Conservation (phyloP, 1,140 invertebrate genomes). For the Drosophila tristis region DNA sequence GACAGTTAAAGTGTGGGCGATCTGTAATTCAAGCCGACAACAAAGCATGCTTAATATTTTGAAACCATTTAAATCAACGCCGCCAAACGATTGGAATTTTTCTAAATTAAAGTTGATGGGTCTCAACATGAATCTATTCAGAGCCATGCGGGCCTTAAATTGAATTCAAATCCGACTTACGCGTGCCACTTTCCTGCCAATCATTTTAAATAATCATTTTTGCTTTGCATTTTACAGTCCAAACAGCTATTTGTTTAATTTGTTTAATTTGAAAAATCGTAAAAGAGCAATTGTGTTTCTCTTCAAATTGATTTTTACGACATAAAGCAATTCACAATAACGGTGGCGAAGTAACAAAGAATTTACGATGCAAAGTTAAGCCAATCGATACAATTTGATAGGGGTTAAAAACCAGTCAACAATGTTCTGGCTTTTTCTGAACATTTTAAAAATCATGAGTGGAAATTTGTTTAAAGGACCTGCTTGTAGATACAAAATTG, state of each 20-base stretch:
- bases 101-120: constrained; percentile 72
- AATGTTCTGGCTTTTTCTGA: not conserved
- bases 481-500: constrained; percentile 20
- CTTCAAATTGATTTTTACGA: constrained; percentile 76
- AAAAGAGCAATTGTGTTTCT: constrained; percentile 59
- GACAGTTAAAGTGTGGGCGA: constrained; percentile 47
- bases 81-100: constrained; percentile 59
- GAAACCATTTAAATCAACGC: constrained; percentile 74
- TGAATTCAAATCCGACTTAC: constrained; percentile 30
- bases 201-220: constrained; percentile 46
- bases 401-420: constrained; percentile 15
- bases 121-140: not conserved
- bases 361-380: constrained; percentile 65
- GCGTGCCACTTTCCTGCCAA: constrained; percentile 60
- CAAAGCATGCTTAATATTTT: constrained; percentile 67
- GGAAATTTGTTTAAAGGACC: constrained; percentile 25
- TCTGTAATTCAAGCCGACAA: constrained; percentile 28
- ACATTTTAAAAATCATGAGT: no score
- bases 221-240: constrained; percentile 36
- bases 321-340: constrained; percentile 74
- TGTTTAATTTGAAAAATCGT: constrained; percentile 82
- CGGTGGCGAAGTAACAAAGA: constrained; percentile 54
- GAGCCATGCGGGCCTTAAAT: constrained; percentile 52
- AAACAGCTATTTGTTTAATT: constrained; percentile 70
- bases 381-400: constrained; percentile 38